These are phyloP conservation scores for Hydra vulgaris DNA, from an alignment of 30 jellyfish, hydroid and myxozoan species.

Conservation along the genomic window DNA sequence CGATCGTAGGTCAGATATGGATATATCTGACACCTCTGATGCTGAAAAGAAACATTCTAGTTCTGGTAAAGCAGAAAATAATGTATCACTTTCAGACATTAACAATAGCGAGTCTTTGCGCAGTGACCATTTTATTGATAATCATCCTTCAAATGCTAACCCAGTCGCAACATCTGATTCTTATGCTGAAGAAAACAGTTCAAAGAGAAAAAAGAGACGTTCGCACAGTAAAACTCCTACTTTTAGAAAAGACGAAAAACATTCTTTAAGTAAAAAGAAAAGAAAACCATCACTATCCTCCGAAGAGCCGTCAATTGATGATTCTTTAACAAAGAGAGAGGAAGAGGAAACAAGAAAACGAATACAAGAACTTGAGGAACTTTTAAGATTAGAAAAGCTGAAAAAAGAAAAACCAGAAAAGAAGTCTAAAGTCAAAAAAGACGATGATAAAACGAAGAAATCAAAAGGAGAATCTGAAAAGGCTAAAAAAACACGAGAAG, in stretches of 20 bases:
- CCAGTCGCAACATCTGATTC: background rate
- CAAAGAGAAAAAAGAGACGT: background rate
- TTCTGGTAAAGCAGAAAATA: background rate
- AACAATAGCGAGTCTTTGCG: background rate
- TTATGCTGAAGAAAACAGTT: background rate
- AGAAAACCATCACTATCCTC: background rate
- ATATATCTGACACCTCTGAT: conserved; percentile 23
- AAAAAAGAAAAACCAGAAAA: conserved; percentile 13
- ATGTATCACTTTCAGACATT: background rate
- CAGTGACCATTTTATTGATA: background rate
- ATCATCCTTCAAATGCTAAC: background rate
- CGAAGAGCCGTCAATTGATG: conserved; percentile 3
- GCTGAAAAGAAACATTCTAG: background rate
- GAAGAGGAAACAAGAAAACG: conserved; percentile 24
- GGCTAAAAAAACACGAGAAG: background rate
- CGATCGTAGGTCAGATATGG: conserved; percentile 28
- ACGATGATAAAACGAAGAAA: background rate
- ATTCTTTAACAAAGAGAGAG: conserved; percentile 2
- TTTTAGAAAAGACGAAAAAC: background rate
- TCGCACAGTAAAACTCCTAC: conserved; percentile 8
- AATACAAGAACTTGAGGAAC: conserved; percentile 17
- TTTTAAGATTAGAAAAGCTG: conserved; percentile 21
- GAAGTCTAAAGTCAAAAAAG: background rate
- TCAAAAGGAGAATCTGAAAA: background rate
- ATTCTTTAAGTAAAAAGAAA: background rate